Conservation (phyloP, 1,140 invertebrate species). For the Lepidurus arcticus region DNA sequence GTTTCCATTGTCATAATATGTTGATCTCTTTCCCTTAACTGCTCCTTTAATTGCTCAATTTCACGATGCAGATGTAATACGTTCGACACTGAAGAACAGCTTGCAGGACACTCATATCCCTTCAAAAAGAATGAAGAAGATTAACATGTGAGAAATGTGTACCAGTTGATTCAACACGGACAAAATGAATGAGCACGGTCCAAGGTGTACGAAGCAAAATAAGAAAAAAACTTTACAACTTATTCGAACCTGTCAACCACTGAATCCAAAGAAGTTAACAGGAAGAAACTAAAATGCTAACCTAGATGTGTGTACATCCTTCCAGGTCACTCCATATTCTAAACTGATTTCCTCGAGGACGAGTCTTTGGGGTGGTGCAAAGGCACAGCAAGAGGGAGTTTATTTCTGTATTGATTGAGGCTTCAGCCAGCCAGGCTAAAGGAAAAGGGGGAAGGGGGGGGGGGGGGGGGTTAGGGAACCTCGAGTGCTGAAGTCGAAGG, state of each 20-base stretch:
- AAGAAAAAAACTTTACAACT: neutral
- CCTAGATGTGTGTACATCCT: neutral
- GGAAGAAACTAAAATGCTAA: neutral
- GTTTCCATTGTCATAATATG: constrained; percentile 79
- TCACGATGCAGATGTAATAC: constrained; percentile 74
- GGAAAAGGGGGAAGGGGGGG: neutral
- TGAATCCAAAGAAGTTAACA: no score
- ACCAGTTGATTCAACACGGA: neutral
- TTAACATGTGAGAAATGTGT: neutral
- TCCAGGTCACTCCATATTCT: constrained; percentile 14
- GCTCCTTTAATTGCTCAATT: constrained; percentile 77
- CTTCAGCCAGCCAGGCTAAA: neutral
- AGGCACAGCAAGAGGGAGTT: neutral
- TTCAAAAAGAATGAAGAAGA: neutral
- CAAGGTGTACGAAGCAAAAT: neutral
- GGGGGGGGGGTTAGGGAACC: neutral
- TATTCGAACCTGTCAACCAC: no score
- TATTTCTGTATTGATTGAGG: constrained; percentile 22
- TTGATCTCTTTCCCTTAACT: constrained; percentile 68
- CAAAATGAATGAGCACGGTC: neutral
- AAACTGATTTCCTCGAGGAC: neutral
- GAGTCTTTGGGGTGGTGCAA: neutral
- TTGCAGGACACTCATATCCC: neutral
- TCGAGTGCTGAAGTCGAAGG: neutral
- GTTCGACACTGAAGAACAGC: constrained; percentile 42